Evolutionary conservation across 1,140 invertebrate genomes (phyloP), one percentile per base, ranked within the genome.

Genomic region (Zeugodacus cucurbitae): DNA sequence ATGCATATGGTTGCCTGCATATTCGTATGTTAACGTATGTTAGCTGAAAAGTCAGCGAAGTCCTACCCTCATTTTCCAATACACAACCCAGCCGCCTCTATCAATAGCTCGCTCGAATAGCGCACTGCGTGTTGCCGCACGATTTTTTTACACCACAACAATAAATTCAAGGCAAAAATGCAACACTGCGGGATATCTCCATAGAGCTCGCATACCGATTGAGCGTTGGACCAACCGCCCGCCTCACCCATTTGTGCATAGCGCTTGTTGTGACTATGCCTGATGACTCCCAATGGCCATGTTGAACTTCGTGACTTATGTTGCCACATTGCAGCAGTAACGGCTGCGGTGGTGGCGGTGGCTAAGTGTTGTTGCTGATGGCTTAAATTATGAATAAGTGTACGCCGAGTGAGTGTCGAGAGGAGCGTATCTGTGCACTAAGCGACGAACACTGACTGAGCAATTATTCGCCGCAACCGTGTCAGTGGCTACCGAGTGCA

Each of bases 321-420:
- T 82, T 44, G 74, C 74, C 34, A 82, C 32, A 37, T 37, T 74
- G 74, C n/a, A 82, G 44, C 37, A 82, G 20, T n/a, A 22, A 4
- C 70, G 34, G 4, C 62, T 29, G 29, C 26, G 4, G 20, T n/a
- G n/a, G n/a, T 14, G 4, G 58, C 58, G 29, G 26, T 22, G 10
- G 22, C 67, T 74, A 74, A 74, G 67, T 74, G 67, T 74, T 74
- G 67, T 74, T 74, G 67, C 67, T 74, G 67, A 74, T 74, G 67
- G 67, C 34, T 82, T 82, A 82, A 82, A 82, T 44, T 82, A 82
- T 82, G 74, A 82, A 82, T 82, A 41, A 82, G 41, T 82, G 17
- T 29, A 29, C 74, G 74, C 44, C 14, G 41, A 48, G n/a, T 54
- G 41, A 82, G 74, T 82, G 37, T 82, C 48, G 74, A 26, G 41